Evolutionary conservation across 2,888 invertebrate genomes (phyloP), one percentile per base, ranked within the genome.

Genomic region (Alsophila aescularia): DNA sequence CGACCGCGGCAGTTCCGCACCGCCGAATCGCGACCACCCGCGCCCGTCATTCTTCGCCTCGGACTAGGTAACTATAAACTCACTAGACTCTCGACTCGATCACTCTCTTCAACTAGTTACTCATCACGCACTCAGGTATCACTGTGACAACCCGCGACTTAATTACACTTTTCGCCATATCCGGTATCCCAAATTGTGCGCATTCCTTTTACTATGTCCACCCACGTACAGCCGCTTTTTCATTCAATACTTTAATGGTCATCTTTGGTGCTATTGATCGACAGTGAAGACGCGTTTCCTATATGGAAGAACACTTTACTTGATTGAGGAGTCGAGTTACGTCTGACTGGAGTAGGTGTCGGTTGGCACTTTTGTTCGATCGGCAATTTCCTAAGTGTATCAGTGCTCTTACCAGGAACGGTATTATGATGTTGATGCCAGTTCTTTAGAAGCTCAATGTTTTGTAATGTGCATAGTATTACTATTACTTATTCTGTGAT

Each of bases 1-100:
- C 80, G 72, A 16, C 34, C 74, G 72, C 85, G 79, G 80, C 83
- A 88, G 88, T 87, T 77, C 80, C 82, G 81, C 79, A 77, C 73
- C 79, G 79, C 75, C 73, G 68, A 66, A 70, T 64, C 66, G 63
- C 72, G 69, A 63, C 59, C 66, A 66, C 72, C 64, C 64, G 68
- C 73, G 69, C 66, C 68, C 44, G 34, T 0, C 63, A 62, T 61
- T 59, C 39, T 36, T 52, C 44, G 15, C 44, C 37, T n/a, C n/a
- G n/a, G n/a, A n/a, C 59, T 61, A 64, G 68, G 62, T 64, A 65
- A 66, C 49, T 64, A 65, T 62, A 39, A 40, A 52, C 27, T 42
- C 18, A 18, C 42, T 42, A 16, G 10, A 18, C 3, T n/a, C 41
- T 16, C 10, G 24, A 31, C 41, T 16, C 6, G n/a, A 8, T 18